phyloP scores from a whole-genome alignment of 2,888 invertebrate species.

The Omphaloscelis lunosa region DNA sequence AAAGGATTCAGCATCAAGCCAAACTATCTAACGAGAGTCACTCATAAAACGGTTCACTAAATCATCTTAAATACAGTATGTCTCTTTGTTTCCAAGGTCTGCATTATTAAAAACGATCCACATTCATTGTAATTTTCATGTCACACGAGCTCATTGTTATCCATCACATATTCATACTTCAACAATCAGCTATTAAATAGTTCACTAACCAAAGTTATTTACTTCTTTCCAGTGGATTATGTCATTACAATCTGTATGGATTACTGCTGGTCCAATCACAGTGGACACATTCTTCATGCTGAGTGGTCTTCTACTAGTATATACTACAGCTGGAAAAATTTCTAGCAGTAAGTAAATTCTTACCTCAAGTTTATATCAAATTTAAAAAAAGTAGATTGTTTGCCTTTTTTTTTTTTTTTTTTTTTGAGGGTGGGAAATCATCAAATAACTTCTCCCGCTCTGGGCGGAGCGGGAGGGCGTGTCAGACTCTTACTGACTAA shows the following conservation, averaged over 20 bases:
- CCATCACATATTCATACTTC: not conserved
- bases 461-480: too few species aligned
- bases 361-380: not conserved
- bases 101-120: not conserved
- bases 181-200: not conserved
- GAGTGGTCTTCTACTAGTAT: slow-evolving; percentile 81
- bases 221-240: slow-evolving; percentile 78
- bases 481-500: too few species aligned
- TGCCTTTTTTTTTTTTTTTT: too few species aligned
- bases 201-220: not conserved
- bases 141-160: not conserved
- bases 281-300: slow-evolving; percentile 92
- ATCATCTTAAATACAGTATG: not conserved
- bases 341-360: slow-evolving; percentile 72
- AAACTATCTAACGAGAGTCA: not conserved
- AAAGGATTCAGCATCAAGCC: not conserved
- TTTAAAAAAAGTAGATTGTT: too few species aligned
- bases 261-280: slow-evolving; percentile 84
- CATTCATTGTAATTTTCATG: not conserved
- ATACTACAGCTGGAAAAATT: slow-evolving; percentile 80
- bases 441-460: too few species aligned
- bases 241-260: slow-evolving; percentile 80
- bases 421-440: too few species aligned
- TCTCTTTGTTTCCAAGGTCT: too few species aligned
- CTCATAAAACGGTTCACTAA: not conserved